Conservation (phyloP, 2,113 vertebrate genomes). For the Pachypanchax playfairii region DNA sequence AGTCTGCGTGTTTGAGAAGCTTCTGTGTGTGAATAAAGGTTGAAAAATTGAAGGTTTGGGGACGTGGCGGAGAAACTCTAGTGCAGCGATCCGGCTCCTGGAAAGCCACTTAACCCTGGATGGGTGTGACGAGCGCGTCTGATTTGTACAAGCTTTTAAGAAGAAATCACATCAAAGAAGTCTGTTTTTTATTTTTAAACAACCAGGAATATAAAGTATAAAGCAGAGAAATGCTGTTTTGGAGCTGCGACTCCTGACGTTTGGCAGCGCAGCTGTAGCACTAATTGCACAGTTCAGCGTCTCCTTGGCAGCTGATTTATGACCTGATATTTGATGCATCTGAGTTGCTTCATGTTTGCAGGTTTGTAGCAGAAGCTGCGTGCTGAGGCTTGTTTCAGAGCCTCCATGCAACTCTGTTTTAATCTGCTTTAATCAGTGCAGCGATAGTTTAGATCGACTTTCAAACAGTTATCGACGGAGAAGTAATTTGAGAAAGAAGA, state of each 20-base stretch:
- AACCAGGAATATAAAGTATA: not conserved
- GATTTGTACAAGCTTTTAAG: slow-evolving; percentile 9
- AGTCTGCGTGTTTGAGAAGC: slow-evolving; percentile 17
- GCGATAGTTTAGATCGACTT: slow-evolving; percentile 9
- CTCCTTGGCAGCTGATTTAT: slow-evolving; percentile 54
- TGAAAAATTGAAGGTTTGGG: slow-evolving; percentile 42
- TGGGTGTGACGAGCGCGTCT: slow-evolving; percentile 7
- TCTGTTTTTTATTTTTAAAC: slow-evolving; percentile 25
- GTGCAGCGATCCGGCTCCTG: too few species aligned
- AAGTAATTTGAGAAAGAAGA: not conserved
- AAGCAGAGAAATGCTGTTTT: too few species aligned
- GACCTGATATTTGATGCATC: slow-evolving; percentile 6
- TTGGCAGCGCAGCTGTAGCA: too few species aligned
- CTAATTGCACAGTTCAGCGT: slow-evolving; percentile 8
- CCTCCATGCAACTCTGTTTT: slow-evolving; percentile 4
- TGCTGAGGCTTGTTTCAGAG: slow-evolving; percentile 25
- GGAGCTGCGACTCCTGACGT: too few species aligned
- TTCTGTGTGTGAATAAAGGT: slow-evolving; percentile 27
- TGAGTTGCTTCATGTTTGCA: slow-evolving; percentile 14
- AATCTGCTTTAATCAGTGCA: not conserved
- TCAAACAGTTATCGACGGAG: not conserved
- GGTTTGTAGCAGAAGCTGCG: slow-evolving; percentile 1
- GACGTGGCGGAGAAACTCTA: slow-evolving; percentile 14
- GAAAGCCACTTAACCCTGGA: slow-evolving; percentile 36
- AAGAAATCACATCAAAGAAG: slow-evolving; percentile 13